A percentile compares a stretch with the other conserved stretches of the same genome.
These are phyloP conservation scores for Sebastes hubbsi DNA, from an alignment of 2,797 vertebrate species.

Conservation along the genomic window DNA sequence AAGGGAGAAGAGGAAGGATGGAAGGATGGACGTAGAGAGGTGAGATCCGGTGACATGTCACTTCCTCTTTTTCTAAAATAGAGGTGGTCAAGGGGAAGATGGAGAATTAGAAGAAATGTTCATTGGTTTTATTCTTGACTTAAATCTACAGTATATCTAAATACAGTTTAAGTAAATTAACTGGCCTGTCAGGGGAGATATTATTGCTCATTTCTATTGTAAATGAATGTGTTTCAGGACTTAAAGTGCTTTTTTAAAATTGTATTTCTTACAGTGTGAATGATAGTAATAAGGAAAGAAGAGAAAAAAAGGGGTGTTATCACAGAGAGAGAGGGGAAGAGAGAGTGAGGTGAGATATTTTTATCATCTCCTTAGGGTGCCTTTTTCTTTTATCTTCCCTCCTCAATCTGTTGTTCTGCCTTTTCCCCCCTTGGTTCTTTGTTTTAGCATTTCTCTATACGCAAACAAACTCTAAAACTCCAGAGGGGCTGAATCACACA, in stretches of 20 bases:
- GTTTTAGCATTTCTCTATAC: constrained; percentile 58
- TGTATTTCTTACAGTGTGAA: constrained; percentile 32
- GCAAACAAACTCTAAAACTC: constrained; percentile 62
- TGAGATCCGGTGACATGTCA: constrained; percentile 13
- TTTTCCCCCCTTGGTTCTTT: constrained; percentile 49
- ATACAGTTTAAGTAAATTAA: background rate
- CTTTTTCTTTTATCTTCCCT: constrained; percentile 66
- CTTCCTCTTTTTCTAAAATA: constrained; percentile 9
- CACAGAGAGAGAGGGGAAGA: constrained; percentile 43
- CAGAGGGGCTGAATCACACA: constrained; percentile 51
- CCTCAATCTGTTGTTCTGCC: constrained; percentile 63
- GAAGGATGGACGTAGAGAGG: background rate
- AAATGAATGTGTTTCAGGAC: constrained; percentile 12
- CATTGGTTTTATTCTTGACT: background rate
- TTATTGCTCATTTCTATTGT: background rate
- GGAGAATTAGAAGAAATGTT: background rate
- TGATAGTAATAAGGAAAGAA: constrained; percentile 42
- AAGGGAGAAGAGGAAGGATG: background rate
- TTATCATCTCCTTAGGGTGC: constrained; percentile 64
- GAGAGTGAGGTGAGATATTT: constrained; percentile 66
- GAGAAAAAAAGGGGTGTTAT: constrained; percentile 37
- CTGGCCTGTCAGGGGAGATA: background rate
- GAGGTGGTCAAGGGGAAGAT: constrained; percentile 2
- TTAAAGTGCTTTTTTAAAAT: constrained; percentile 25
- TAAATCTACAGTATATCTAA: background rate